Evolutionary conservation across 2,797 vertebrate genomes (phyloP).

Genomic region (Epinephelus coioides): DNA sequence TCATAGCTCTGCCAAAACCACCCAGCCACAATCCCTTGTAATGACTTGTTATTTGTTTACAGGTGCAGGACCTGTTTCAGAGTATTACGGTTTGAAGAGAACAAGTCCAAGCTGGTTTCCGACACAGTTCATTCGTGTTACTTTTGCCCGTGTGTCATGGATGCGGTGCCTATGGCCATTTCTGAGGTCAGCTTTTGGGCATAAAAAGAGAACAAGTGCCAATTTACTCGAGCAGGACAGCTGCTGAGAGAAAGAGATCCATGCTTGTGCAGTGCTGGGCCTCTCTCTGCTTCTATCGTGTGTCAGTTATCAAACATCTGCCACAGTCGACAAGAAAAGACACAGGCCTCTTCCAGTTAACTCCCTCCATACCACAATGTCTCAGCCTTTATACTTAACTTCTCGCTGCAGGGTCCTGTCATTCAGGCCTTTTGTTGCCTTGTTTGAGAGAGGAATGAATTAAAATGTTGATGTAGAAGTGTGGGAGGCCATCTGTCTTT

Average conservation of each 20-base stretch:
- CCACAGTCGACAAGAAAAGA: constrained; percentile 85
- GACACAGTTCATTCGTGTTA: constrained; percentile 38
- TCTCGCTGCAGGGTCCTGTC: constrained; percentile 40
- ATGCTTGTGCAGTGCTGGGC: constrained; percentile 54
- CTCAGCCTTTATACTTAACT: constrained; percentile 43
- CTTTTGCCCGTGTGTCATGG: constrained; percentile 22
- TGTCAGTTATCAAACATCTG: constrained; percentile 89
- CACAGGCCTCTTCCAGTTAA: constrained; percentile 69
- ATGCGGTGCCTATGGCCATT: constrained; percentile 36
- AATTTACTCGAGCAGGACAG: constrained; percentile 76
- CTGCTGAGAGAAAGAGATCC: constrained; percentile 73
- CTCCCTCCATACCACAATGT: constrained; percentile 59
- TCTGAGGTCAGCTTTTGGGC: constrained; percentile 63
- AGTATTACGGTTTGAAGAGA: constrained; percentile 47
- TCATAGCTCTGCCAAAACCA: constrained; percentile 19
- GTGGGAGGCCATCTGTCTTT: constrained; percentile 26
- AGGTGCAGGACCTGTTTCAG: constrained; percentile 68
- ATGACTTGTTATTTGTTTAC: constrained; percentile 64
- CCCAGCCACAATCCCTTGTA: constrained; percentile 17
- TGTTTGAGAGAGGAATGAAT: constrained; percentile 29
- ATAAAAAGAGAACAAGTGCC: constrained; percentile 55
- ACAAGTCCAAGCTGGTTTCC: constrained; percentile 66
- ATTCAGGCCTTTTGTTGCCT: constrained; percentile 45
- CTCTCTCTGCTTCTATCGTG: constrained; percentile 49
- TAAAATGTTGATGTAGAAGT: constrained; percentile 17